Percentiles rank a stretch among this genome's conserved stretches.
Conservation (phyloP, 2,113 vertebrate genomes). For the Clarias macrocephalus region DNA sequence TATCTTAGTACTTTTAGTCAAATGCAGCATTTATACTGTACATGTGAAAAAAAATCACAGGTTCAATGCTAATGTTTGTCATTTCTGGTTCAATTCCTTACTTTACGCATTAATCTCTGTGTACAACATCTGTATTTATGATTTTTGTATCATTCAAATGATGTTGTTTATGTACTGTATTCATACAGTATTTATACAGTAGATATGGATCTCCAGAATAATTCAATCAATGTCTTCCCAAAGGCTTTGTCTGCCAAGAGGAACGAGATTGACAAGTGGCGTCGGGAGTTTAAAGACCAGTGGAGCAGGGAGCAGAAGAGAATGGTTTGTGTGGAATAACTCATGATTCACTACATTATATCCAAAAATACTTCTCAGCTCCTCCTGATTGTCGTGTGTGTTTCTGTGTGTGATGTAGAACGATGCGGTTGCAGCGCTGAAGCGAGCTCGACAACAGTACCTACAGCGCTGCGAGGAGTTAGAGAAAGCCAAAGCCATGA, state of each 20-base stretch:
- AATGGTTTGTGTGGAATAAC: constrained; percentile 72
- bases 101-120: background rate
- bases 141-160: background rate
- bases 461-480: constrained; percentile 85
- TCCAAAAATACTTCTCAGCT: background rate
- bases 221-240: constrained; percentile 11
- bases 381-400: background rate
- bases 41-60: background rate
- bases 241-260: constrained; percentile 84
- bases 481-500: constrained; percentile 75
- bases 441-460: constrained; percentile 86
- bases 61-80: background rate
- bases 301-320: constrained; percentile 83
- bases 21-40: background rate
- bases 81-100: background rate
- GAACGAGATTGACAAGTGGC: constrained; percentile 91
- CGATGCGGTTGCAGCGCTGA: constrained; percentile 74
- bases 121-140: background rate
- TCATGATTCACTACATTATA: constrained; percentile 1
- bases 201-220: background rate
- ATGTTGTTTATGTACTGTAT: background rate
- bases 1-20: background rate
- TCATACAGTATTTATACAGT: background rate
- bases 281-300: constrained; percentile 91
- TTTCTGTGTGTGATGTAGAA: constrained; percentile 67